Base-by-base conservation (phyloP, 2,888 invertebrate genomes). In the Esperia sulphurella region DNA sequence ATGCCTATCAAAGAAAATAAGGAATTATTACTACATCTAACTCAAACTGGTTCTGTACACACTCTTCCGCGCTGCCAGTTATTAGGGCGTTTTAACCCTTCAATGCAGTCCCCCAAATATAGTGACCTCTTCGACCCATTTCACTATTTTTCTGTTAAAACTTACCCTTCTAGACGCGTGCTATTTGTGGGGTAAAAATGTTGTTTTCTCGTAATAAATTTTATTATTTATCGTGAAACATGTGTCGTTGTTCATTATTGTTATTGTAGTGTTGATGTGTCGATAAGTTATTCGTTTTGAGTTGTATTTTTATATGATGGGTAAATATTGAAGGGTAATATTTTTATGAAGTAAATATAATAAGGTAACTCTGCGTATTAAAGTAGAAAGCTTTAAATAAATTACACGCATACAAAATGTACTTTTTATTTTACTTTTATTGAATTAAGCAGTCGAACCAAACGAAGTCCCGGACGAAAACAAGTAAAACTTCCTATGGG, bases 51-150 rank as follows among this genome's bases (percentile, higher is more conserved):
- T 43, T 31, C 12, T 28, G 41, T 10, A 7, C 1, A 7, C 8
- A 37, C 39, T 13, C 1, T 4, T 6, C 39, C 3, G n/a, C 48
- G 44, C 71, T 80, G 63, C 69, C 81, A 79, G 79, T 80, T 75
- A 79, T 79, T 79, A 79, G 82, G 84, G 83, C 75, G 79, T 72
- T 77, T 74, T 72, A 83, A 81, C 85, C 88, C 86, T 83, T 78
- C 70, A 48, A 45, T 64, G 56, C 68, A 50, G 62, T 21, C 72
- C 78, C 71, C 68, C 52, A 57, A 10, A 56, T 58, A 63, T 56
- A 68, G 57, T 86, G 86, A 87, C 88, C 88, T 77, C 70, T 50
- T 44, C 71, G 77, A 83, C 86, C 79, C 76, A 67, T 72, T 82
- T 79, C 75, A 71, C 75, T 63, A 61, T 73, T 75, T 39, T 75